Evolutionary conservation across 2,888 invertebrate genomes (phyloP), one percentile per base, ranked within the genome.

Genomic region (Oligia fasciuncula): DNA sequence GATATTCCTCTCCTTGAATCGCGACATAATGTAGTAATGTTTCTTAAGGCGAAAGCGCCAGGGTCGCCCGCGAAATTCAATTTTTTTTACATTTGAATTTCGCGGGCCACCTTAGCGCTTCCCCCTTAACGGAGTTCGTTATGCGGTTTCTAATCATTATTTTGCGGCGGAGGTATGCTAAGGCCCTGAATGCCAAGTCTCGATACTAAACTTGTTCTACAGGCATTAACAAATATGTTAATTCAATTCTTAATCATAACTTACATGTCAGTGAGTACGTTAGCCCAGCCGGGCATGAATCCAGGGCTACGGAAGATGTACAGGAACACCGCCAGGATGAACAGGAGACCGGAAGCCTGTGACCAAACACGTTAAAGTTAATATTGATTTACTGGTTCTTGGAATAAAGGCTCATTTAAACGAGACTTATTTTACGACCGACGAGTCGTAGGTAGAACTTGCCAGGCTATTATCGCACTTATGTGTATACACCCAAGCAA

Each of bases 291-390:
- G 0, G 97, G 96, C 90, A 99, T 98, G 93, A 99, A 98, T 83
- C 98, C 98, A 0, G 99, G 99, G 83, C 98, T 98, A 71, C 99
- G 97, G 93, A 99, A 98, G 94, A 99, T 98, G 98, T 99, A 99
- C 90, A 99, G 97, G 75, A 98, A 91, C 23, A 99, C 98, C 13
- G 99, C 98, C 17, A 98, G 86, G 49, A 98, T 93, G 94, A 99
- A 99, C 74, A 98, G 96, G 9, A 97, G 83, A 46, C 98, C 98
- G 0, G 98, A 98, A 73, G 97, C 97, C 93, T 97, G 92, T 0
- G 11, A 84, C 1, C 70, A 78, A 88, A 73, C 29, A 70, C n/a
- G 1, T 29, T 14, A 9, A 76, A 1, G 19, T 57, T 29, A 67
- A 29, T 57, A 63, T 46, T n/a, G 2, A 17, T 60, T 57, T 8